These are phyloP conservation scores for Synergus umbraculus DNA, from an alignment of 2,888 invertebrate species.

Conservation along the genomic window DNA sequence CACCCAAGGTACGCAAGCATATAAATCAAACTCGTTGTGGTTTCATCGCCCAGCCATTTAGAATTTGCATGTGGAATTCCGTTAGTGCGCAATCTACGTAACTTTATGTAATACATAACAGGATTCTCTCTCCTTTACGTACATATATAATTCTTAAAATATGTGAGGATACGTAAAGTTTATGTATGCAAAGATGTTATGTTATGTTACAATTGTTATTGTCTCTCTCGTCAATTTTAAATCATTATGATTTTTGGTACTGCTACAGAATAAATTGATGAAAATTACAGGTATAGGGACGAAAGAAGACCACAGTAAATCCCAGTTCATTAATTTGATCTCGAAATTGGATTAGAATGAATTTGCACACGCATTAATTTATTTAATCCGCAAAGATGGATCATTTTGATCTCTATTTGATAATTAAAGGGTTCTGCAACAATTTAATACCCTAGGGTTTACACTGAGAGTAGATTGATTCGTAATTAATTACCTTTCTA, in stretches of 20 bases:
- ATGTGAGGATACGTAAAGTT: not conserved
- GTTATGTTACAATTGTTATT: not conserved
- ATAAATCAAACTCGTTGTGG: constrained; percentile 59
- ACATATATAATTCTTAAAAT: constrained; percentile 9
- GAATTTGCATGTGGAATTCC: constrained; percentile 61
- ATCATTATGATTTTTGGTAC: not conserved
- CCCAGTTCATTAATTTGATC: too few relatives aligned
- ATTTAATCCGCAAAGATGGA: too few relatives aligned
- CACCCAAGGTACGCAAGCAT: constrained; percentile 42
- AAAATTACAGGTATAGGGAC: too few relatives aligned
- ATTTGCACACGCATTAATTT: too few relatives aligned
- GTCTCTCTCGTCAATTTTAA: not conserved
- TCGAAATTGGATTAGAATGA: too few relatives aligned
- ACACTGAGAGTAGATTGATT: not conserved
- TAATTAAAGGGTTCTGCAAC: too few relatives aligned
- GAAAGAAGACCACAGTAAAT: too few relatives aligned
- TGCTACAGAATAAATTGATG: constrained; percentile 6
- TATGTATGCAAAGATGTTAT: not conserved
- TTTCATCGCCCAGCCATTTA: constrained; percentile 56
- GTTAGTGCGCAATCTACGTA: constrained; percentile 45
- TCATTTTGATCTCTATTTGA: too few relatives aligned
- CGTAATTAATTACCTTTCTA: not conserved
- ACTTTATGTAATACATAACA: constrained; percentile 34
- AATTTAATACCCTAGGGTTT: too few relatives aligned
- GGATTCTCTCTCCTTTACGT: constrained; percentile 17